Percentiles rank a stretch among this genome's conserved stretches.
Conservation (phyloP, 2,888 invertebrate species). For the Leptinotarsa rubiginosa region DNA sequence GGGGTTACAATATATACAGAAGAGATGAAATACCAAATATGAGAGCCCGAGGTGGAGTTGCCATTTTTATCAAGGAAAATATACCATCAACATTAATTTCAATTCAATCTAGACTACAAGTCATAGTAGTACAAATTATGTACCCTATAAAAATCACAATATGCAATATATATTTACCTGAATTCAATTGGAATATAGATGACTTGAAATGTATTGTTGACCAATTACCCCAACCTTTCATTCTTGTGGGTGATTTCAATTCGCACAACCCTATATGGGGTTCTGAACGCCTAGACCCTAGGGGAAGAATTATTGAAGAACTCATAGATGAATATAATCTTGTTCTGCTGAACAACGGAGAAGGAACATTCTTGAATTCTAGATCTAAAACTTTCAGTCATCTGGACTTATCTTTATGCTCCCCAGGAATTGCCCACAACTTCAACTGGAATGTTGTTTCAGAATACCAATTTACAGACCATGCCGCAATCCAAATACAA, state of each 20-base stretch:
- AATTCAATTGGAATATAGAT: constrained; percentile 13
- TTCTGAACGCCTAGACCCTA: constrained; percentile 1
- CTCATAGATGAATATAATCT: constrained; percentile 17
- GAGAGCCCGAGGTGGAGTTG: constrained; percentile 4
- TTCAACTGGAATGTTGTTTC: constrained; percentile 21
- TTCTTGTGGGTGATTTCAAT: constrained; percentile 22
- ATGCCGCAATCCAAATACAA: constrained; percentile 24
- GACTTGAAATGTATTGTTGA: constrained; percentile 13
- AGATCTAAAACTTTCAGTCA: constrained; percentile 21
- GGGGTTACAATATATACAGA: constrained; percentile 6
- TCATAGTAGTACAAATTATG: constrained; percentile 12
- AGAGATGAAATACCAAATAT: constrained; percentile 13
- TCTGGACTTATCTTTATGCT: constrained; percentile 20
- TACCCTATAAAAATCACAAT: constrained; percentile 15
- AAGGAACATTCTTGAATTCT: constrained; percentile 23
- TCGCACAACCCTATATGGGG: constrained; percentile 23
- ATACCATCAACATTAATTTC: constrained; percentile 15
- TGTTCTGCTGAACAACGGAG: constrained; percentile 18
- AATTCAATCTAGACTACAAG: constrained; percentile 19
- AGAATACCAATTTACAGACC: constrained; percentile 23
- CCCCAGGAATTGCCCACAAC: constrained; percentile 18
- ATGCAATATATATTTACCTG: constrained; percentile 21
- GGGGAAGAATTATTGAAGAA: constrained; percentile 23
- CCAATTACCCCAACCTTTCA: constrained; percentile 23
- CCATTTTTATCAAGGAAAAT: background rate